phyloP scores from a whole-genome alignment of 2,113 vertebrate species.

The Crocuta crocuta region DNA sequence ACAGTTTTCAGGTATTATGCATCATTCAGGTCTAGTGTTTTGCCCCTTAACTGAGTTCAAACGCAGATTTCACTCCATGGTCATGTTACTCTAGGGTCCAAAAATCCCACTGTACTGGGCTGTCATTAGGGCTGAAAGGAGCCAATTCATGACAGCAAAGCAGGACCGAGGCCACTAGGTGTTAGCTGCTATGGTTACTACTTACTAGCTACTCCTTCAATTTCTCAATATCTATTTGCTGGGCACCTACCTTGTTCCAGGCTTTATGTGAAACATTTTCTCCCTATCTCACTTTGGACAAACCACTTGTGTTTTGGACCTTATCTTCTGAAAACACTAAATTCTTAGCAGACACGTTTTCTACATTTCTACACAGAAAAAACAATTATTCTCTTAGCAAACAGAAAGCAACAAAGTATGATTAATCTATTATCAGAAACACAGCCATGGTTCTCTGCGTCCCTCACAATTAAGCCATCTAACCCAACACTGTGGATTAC shows the following conservation, averaged over 20 bases:
- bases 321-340: not conserved
- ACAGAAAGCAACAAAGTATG: not conserved
- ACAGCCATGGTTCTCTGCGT: not conserved
- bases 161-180: too few species aligned
- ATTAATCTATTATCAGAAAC: not conserved
- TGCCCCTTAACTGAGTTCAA: not conserved
- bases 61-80: not conserved
- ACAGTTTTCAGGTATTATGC: not conserved
- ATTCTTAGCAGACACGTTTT: conserved; percentile 15
- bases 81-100: not conserved
- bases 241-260: not conserved
- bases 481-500: not conserved
- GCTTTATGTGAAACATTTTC: not conserved
- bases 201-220: not conserved
- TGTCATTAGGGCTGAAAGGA: not conserved
- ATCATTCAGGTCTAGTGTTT: not conserved
- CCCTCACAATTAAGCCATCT: not conserved
- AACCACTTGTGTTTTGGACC: not conserved
- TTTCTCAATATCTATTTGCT: not conserved
- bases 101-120: too few species aligned
- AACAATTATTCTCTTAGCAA: not conserved
- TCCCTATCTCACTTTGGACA: not conserved
- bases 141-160: not conserved
- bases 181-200: not conserved
- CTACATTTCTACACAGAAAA: not conserved